Conservation (phyloP, 2,113 vertebrate genomes). For the Lathamus discolor region DNA sequence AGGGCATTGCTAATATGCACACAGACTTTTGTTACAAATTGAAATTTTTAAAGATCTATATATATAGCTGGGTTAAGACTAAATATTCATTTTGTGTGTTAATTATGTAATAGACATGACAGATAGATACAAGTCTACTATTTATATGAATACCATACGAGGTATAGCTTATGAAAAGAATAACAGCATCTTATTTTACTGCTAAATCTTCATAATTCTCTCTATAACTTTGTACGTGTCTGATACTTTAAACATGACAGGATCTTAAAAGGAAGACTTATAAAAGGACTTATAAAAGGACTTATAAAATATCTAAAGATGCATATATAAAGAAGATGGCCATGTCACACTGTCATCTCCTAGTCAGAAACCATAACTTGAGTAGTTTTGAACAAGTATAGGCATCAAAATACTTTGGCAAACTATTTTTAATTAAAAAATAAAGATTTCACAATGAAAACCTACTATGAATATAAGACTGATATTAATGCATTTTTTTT, state of each 20-base stretch:
- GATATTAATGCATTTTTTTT: not conserved
- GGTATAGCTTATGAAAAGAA: not conserved
- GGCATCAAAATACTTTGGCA: not conserved
- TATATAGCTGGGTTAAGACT: not conserved
- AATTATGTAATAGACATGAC: not conserved
- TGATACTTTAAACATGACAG: not conserved
- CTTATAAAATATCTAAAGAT: not conserved
- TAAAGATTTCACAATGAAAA: not conserved
- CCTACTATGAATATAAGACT: not conserved
- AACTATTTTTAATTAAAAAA: not conserved
- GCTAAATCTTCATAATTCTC: not conserved
- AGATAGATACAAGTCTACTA: not conserved
- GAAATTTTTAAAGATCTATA: conserved; percentile 35
- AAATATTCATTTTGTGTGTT: not conserved
- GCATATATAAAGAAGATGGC: not conserved
- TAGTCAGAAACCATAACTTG: not conserved
- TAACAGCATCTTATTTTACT: not conserved
- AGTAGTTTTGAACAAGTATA: not conserved
- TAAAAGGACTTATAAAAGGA: not conserved
- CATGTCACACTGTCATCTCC: not conserved
- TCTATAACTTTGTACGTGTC: not conserved
- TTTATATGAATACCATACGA: not conserved
- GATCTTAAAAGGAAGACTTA: not conserved
- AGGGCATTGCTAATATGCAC: conserved; percentile 55
- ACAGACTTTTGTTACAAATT: conserved; percentile 45